Evolutionary conservation across 2,888 invertebrate species (phyloP).

Genomic region (Acholoe squamosa): DNA sequence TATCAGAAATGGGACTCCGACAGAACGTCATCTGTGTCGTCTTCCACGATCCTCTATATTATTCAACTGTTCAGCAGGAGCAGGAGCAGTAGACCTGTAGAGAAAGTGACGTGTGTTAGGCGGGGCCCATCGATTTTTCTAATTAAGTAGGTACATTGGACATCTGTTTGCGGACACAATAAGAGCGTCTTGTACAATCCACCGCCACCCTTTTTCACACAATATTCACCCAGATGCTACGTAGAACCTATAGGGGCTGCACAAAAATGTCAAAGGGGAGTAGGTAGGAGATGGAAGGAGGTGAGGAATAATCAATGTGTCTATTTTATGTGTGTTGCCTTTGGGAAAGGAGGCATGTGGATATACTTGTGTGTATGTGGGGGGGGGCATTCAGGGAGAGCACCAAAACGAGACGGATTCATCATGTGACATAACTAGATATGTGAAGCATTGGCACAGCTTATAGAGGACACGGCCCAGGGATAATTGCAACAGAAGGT

Average conservation of each 20-base stretch:
- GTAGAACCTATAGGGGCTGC: too few species aligned
- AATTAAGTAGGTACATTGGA: constrained; percentile 7
- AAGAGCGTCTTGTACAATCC: not conserved
- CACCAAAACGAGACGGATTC: not conserved
- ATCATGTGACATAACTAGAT: not conserved
- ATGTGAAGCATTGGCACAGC: not conserved
- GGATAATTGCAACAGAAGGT: too few species aligned
- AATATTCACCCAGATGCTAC: not conserved
- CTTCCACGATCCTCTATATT: not conserved
- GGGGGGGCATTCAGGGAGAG: not conserved
- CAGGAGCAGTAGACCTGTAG: not conserved
- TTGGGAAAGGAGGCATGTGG: not conserved
- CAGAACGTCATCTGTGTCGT: not conserved
- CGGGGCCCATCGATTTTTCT: not conserved
- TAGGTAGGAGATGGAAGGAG: not conserved
- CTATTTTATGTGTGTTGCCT: not conserved
- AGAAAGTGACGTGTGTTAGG: not conserved
- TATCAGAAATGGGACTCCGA: too few species aligned
- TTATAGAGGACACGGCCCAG: too few species aligned
- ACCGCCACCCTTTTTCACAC: not conserved
- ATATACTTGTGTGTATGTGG: too few species aligned
- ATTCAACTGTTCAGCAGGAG: not conserved
- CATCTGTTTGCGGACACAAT: not conserved
- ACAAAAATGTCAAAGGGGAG: too few species aligned
- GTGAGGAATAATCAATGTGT: constrained; percentile 14